Evolutionary conservation across 2,113 vertebrate species (phyloP), one percentile per base, ranked within the genome.

Genomic region (Cervus canadensis): DNA sequence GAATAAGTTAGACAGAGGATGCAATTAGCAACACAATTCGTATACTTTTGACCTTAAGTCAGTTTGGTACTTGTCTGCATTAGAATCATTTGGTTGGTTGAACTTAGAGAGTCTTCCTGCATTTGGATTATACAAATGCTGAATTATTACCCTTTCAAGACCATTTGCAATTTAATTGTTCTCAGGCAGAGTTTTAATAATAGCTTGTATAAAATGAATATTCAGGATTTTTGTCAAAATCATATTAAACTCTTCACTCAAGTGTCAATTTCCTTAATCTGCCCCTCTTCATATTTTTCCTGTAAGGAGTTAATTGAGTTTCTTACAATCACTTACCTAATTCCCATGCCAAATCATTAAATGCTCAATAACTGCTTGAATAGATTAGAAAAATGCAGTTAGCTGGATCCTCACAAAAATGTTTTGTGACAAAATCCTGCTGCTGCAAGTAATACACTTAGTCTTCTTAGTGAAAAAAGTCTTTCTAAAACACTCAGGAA

Each of bases 221-320:
- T 91, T 95, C 82, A 87, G 54, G 57, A 91, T 93, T 96, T 91
- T 93, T 82, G 26, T 97, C 59, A 95, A 92, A 97, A 92, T 90
- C 67, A 67, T 88, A 97, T 93, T 94, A 89, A 91, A 93, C 57
- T 97, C 71, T 91, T 94, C 82, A 97, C 40, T 97, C 76, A 95
- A 92, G 78, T 96, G 54, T 95, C 89, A 94, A 50, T 94, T 96
- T 89, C 40, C 60, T 94, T 97, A 89, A 95, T 97, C 93, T 93
- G 21, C 17, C 57, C 28, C 52, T 95, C 52, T 90, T 52, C 89
- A 59, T 91, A 76, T 95, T 97, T 86, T 91, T 90, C 85, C 48
- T 87, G 21, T 96, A 95, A 97, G 93, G 67, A 93, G 62, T 96
- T 95, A 89, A 96, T 56, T 96, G 85, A 89, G 28, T 97, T 97